Evolutionary conservation across 2,113 vertebrate species (phyloP).

Genomic region (Hylia prasina): DNA sequence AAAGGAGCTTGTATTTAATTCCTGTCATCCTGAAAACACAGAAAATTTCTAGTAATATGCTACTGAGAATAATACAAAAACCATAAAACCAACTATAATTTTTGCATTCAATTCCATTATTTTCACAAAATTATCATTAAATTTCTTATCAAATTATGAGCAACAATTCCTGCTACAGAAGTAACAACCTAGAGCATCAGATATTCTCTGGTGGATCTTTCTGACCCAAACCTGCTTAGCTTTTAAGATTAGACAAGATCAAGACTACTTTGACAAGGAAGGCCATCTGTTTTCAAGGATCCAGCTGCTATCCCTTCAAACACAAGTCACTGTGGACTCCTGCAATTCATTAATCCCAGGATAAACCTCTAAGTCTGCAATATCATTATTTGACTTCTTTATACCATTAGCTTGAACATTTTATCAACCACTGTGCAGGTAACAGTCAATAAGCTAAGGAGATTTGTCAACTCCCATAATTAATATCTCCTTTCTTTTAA

Average conservation of each 20-base stretch:
- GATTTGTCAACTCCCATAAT: slow-evolving; percentile 52
- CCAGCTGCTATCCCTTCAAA: slow-evolving; percentile 62
- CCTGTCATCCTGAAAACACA: background rate
- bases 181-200: background rate
- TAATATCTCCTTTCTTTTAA: slow-evolving; percentile 49
- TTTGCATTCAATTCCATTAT: background rate
- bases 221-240: slow-evolving; percentile 42
- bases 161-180: background rate
- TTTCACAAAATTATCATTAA: background rate
- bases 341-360: slow-evolving; percentile 59
- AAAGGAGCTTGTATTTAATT: background rate
- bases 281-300: slow-evolving; percentile 60
- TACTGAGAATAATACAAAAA: background rate
- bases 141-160: background rate
- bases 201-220: slow-evolving; percentile 46
- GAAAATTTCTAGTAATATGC: background rate
- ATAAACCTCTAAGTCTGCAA: slow-evolving; percentile 58
- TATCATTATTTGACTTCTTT: slow-evolving; percentile 56
- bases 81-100: background rate
- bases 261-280: slow-evolving; percentile 56
- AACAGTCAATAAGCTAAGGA: slow-evolving; percentile 55
- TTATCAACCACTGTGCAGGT: slow-evolving; percentile 60
- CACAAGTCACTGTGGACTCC: slow-evolving; percentile 28
- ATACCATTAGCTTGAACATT: slow-evolving; percentile 43
- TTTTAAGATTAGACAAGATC: slow-evolving; percentile 65